A percentile compares a stretch with the other conserved stretches of the same genome.
Conservation (phyloP, 2,797 vertebrate genomes). For the Schizopygopsis pylzovi region DNA sequence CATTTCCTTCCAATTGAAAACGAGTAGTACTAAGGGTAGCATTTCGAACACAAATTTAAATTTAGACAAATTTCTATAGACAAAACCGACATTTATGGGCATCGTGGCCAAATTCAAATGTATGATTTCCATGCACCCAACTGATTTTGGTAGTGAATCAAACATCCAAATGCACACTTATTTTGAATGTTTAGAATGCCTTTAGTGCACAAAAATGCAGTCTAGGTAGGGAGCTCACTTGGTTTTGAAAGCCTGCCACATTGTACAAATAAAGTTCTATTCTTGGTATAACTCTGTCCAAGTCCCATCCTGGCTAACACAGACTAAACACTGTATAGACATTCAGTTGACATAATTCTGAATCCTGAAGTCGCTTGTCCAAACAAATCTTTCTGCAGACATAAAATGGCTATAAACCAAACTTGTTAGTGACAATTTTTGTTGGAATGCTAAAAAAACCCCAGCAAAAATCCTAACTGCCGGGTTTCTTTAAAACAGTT, state of each 20-base stretch:
- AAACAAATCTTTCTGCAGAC: slow-evolving; percentile 28
- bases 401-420: slow-evolving; percentile 30
- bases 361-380: slow-evolving; percentile 19
- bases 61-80: neutral
- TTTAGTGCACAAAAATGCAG: neutral
- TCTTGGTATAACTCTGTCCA: slow-evolving; percentile 25
- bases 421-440: slow-evolving; percentile 17
- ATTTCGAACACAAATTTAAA: neutral
- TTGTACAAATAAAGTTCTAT: slow-evolving; percentile 30
- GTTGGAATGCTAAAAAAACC: slow-evolving; percentile 1
- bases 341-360: neutral
- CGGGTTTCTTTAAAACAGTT: neutral
- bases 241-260: neutral
- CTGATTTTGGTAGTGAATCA: neutral
- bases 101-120: neutral
- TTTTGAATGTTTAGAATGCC: neutral
- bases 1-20: neutral
- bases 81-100: neutral
- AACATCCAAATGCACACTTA: neutral
- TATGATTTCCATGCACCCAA: neutral
- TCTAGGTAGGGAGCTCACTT: neutral
- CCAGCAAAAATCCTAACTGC: neutral
- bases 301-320: neutral
- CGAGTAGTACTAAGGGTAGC: neutral
- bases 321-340: slow-evolving; percentile 27